Evolutionary conservation across 2,888 invertebrate species (phyloP).

Genomic region (Tinea semifulvella): DNA sequence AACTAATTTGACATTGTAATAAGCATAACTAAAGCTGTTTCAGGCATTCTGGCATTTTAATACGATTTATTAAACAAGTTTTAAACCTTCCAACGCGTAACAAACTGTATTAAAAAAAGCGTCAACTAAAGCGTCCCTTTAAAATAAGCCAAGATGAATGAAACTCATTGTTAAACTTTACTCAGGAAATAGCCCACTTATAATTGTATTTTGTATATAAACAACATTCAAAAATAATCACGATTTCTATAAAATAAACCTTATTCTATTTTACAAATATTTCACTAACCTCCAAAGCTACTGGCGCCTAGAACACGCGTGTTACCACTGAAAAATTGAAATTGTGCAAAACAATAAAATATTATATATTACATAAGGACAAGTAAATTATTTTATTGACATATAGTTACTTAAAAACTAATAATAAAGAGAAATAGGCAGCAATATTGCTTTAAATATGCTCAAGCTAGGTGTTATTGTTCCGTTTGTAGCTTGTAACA

Average conservation of each 20-base stretch:
- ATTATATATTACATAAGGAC: too few species aligned
- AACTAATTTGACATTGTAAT: not conserved
- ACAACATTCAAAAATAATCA: not conserved
- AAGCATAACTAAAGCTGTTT: not conserved
- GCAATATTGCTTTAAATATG: too few species aligned
- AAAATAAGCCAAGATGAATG: constrained; percentile 39
- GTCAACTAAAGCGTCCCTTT: constrained; percentile 53
- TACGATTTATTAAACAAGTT: not conserved
- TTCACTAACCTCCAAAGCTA: constrained; percentile 54
- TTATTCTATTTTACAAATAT: constrained; percentile 25
- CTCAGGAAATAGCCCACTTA: not conserved
- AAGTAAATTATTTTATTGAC: too few species aligned
- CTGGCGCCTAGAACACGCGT: constrained; percentile 28
- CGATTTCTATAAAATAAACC: not conserved
- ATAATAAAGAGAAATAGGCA: too few species aligned
- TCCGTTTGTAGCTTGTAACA: too few species aligned
- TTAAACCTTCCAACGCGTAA: constrained; percentile 25
- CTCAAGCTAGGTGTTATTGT: too few species aligned
- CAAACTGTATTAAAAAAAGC: constrained; percentile 35
- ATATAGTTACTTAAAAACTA: too few species aligned
- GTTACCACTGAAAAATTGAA: constrained; percentile 4
- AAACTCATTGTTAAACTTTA: constrained; percentile 21
- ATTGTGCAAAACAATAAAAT: too few species aligned
- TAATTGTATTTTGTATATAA: not conserved
- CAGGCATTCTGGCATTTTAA: not conserved